Evolutionary conservation across 2,888 invertebrate species (phyloP), one percentile per base, ranked within the genome.

Genomic region (Iphiclides podalirius): DNA sequence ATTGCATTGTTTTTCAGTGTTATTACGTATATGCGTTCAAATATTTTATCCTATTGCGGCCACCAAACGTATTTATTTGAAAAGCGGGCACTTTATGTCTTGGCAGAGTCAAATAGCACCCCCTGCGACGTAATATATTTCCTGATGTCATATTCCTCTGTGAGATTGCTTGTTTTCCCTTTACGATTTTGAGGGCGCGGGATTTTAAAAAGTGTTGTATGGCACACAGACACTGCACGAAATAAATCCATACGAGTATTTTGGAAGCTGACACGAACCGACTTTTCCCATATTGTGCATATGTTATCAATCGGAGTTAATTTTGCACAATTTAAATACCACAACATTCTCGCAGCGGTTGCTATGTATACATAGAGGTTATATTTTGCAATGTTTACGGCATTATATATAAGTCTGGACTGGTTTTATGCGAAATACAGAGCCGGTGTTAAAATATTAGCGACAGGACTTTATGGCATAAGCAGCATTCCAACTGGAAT

Each of bases 401-500:
- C n/a, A n/a, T n/a, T n/a, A 26, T 26, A 2, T 26, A 4, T 16
- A 7, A 17, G 0, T 37, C 7, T 37, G 13, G 2, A 23, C 15
- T 14, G n/a, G 1, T 39, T 31, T 12, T 6, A 11, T 31, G 1
- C 6, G 31, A 14, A 11, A n/a, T 31, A n/a, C 31, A 31, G n/a
- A 26, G 9, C 8, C 26, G 26, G 9, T 8, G 26, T 26, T 36
- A 15, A 26, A 38, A 15, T 40, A 47, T 8, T 3, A 15, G 8
- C 11, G 12, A 14, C 20, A 20, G 17, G 46, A 3, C 11, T 36
- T 47, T 41, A 47, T 37, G 26, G 34, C 37, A 23, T 33, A 48
- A 39, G 43, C 49, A 49, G 49, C 39, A 39, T 49, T 49, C 43
- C 34, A 28, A 34, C 33, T 34, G 34, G 16, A 44, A 34, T 44